phyloP scores from a whole-genome alignment of 2,113 vertebrate species.

The Podarcis muralis region DNA sequence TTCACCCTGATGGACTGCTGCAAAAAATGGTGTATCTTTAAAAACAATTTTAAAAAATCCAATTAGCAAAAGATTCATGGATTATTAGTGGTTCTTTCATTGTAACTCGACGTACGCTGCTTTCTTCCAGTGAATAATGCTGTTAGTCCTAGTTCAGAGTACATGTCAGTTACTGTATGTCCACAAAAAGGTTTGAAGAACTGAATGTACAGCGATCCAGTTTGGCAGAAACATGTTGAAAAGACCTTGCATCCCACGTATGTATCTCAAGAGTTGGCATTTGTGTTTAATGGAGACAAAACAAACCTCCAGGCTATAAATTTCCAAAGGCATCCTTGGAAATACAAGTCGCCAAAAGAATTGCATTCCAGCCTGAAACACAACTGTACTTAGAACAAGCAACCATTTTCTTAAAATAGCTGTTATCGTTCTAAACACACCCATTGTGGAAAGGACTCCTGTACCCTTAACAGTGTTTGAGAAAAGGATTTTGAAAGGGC shows the following conservation, averaged over 20 bases:
- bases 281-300: not conserved
- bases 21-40: not conserved
- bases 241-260: not conserved
- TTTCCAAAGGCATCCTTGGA: constrained; percentile 3
- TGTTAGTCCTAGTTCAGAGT: not conserved
- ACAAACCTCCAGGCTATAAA: not conserved
- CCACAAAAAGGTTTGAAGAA: not conserved
- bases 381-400: not conserved
- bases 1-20: not conserved
- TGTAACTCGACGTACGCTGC: not conserved
- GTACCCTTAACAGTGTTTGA: not conserved
- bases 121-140: not conserved
- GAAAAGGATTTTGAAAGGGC: not conserved
- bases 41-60: no score
- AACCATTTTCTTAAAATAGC: constrained; percentile 1
- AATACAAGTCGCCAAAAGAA: not conserved
- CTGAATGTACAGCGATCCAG: not conserved
- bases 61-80: not conserved
- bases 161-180: not conserved
- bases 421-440: not conserved
- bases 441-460: not conserved
- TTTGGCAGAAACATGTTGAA: not conserved
- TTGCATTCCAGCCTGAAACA: not conserved
- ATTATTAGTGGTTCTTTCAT: not conserved
- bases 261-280: not conserved